Conservation (phyloP, 2,888 invertebrate genomes). For the Brachypalpus laphriformis region DNA sequence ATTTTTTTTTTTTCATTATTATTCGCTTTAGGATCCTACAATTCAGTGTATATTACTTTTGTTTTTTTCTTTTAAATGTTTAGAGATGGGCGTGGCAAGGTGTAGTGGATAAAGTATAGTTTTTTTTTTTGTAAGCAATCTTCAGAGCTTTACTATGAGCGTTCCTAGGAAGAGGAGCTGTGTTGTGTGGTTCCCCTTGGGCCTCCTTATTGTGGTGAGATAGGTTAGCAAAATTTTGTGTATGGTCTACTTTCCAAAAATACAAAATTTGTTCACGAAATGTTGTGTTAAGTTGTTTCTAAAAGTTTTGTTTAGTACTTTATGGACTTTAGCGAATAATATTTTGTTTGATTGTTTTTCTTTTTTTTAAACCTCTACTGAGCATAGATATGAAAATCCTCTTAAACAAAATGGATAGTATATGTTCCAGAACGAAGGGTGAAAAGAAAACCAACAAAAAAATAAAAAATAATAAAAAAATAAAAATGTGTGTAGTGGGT, state of each 20-base stretch:
- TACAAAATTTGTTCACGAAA: constrained; percentile 8
- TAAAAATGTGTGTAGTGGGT: constrained; percentile 11
- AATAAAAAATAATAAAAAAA: too few species aligned
- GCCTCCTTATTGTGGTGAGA: constrained; percentile 19
- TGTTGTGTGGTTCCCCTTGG: neutral
- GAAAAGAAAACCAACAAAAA: constrained; percentile 17
- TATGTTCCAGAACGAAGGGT: constrained; percentile 20
- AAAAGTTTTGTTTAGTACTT: constrained; percentile 12
- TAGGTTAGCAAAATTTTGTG: constrained; percentile 40
- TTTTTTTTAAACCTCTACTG: constrained; percentile 38
- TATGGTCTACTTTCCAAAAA: constrained; percentile 46
- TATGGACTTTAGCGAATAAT: constrained; percentile 63
- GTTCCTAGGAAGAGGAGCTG: neutral
- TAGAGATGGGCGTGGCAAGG: constrained; percentile 16
- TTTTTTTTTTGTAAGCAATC: constrained; percentile 24
- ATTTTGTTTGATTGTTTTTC: neutral
- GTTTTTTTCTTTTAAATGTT: constrained; percentile 5
- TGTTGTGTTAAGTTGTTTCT: constrained; percentile 18
- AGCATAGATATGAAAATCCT: constrained; percentile 37
- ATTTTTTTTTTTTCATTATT: constrained; percentile 38
- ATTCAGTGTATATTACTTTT: constrained; percentile 31
- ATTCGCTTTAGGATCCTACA: constrained; percentile 59
- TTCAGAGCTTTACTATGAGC: neutral
- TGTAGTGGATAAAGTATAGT: constrained; percentile 35
- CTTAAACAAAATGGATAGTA: constrained; percentile 11